These are phyloP conservation scores for Periophthalmus modestus DNA, from an alignment of 2,113 vertebrate species.

Conservation along the genomic window DNA sequence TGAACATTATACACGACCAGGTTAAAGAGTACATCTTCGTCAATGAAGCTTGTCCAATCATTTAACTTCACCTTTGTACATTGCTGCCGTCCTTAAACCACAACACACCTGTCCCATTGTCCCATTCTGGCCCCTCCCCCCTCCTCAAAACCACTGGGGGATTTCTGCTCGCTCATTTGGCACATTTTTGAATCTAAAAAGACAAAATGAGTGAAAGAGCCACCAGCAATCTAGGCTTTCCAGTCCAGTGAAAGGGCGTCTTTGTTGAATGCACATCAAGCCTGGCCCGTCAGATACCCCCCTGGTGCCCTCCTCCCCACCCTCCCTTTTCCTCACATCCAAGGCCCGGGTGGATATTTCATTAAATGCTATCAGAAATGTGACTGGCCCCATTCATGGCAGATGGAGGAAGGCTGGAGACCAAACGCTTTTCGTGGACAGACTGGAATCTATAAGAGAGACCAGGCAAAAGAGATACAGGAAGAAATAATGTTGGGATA, in stretches of 20 bases:
- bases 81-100: conserved; percentile 37
- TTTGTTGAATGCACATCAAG: conserved; percentile 60
- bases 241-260: conserved; percentile 65
- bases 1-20: conserved; percentile 4
- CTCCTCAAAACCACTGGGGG: conserved; percentile 38
- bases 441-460: conserved; percentile 62
- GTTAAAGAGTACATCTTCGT: conserved; percentile 5
- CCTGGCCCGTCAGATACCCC: conserved; percentile 26
- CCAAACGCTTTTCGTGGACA: conserved; percentile 58
- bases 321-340: conserved; percentile 9
- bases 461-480: conserved; percentile 6
- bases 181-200: conserved; percentile 68
- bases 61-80: conserved; percentile 47
- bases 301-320: conserved; percentile 13
- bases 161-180: conserved; percentile 62
- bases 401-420: conserved; percentile 57
- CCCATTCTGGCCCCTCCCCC: conserved; percentile 20
- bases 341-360: conserved; percentile 62
- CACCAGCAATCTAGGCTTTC: conserved; percentile 59
- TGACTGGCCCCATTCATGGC: conserved; percentile 69
- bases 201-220: conserved; percentile 56
- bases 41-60: conserved; percentile 23
- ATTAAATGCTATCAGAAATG: conserved; percentile 73
- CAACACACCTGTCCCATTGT: conserved; percentile 66
- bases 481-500: conserved; percentile 13